A percentile compares a stretch with the other conserved stretches of the same genome.
phyloP scores from a whole-genome alignment of 2,888 invertebrate genomes.

The Nephrocerus scutellatus region DNA sequence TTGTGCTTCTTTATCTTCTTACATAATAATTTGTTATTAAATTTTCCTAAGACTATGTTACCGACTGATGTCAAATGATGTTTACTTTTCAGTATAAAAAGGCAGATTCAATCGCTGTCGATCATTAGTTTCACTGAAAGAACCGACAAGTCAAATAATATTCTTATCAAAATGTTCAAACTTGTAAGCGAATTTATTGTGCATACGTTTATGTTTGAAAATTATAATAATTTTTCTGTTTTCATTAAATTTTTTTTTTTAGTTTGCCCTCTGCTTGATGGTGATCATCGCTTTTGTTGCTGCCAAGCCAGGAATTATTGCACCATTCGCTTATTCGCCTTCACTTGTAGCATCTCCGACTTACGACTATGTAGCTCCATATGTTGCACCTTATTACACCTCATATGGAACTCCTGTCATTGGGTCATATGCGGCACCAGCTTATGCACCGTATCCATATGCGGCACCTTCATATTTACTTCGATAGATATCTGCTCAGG shows the following conservation, averaged over 20 bases:
- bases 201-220: background rate
- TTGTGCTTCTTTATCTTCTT: too few relatives aligned
- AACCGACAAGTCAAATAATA: too few relatives aligned
- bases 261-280: conserved; percentile 18
- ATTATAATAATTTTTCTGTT: background rate
- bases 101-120: too few relatives aligned
- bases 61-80: too few relatives aligned
- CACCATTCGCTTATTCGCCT: conserved; percentile 13
- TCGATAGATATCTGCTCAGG: too few relatives aligned
- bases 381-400: conserved; percentile 9
- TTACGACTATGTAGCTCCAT: background rate
- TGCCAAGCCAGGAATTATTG: conserved; percentile 19
- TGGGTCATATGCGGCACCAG: background rate
- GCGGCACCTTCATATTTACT: too few relatives aligned
- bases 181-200: conserved; percentile 17
- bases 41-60: too few relatives aligned
- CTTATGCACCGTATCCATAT: too few relatives aligned
- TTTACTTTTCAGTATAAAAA: too few relatives aligned
- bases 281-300: conserved; percentile 11
- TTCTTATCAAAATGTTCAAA: conserved; percentile 18
- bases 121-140: too few relatives aligned
- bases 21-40: too few relatives aligned
- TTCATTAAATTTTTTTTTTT: background rate
- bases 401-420: conserved; percentile 7
- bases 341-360: conserved; percentile 9